A percentile compares a stretch with the other conserved stretches of the same genome.
phyloP scores from a whole-genome alignment of 2,113 vertebrate species.

The Leptodactylus fuscus region DNA sequence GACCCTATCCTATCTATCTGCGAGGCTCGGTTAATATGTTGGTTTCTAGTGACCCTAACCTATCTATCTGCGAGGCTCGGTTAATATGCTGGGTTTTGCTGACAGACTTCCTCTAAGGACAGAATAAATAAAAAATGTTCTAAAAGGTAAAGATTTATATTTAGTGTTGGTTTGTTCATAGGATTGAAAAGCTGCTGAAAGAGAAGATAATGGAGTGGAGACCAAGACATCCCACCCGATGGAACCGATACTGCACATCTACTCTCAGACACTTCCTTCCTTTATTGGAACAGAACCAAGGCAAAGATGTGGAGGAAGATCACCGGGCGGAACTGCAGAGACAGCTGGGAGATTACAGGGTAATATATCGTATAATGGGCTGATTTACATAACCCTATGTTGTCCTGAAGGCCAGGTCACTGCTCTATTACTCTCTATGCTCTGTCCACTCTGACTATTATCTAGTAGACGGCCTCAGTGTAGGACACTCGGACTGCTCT shows the following conservation, averaged over 20 bases:
- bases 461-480: no score
- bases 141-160: background rate
- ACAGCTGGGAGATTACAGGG: slow-evolving; percentile 91
- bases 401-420: no score
- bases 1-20: no score
- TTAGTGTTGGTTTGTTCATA: slow-evolving; percentile 62
- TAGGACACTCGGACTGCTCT: no score
- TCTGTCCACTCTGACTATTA: no score
- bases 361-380: slow-evolving; percentile 66
- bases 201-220: slow-evolving; percentile 98
- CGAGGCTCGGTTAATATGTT: no score
- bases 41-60: no score
- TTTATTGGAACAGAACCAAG: slow-evolving; percentile 82
- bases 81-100: background rate
- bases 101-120: no score
- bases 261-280: slow-evolving; percentile 90
- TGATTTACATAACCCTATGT: no score
- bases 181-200: slow-evolving; percentile 93
- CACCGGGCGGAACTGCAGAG: slow-evolving; percentile 86
- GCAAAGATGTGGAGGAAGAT: slow-evolving; percentile 83
- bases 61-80: no score
- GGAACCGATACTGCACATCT: slow-evolving; percentile 92
- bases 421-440: no score
- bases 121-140: no score
- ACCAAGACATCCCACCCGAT: slow-evolving; percentile 90